Base-by-base conservation (phyloP, 1,140 invertebrate species). In the Drosophila aff. region DNA sequence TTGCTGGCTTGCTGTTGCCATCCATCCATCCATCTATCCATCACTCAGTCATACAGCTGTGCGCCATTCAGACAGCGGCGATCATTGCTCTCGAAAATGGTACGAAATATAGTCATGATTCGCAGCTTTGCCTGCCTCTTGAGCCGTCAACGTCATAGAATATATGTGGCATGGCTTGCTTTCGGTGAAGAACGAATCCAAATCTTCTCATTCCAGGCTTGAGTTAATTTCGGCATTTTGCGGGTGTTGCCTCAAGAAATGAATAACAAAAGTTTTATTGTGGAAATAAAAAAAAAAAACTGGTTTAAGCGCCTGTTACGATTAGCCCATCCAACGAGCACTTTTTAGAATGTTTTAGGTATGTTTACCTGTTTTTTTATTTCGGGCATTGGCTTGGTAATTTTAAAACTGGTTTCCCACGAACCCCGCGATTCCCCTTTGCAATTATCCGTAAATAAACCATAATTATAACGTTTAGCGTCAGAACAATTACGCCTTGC, bases 71-170 rank as follows among this genome's bases (percentile, higher is more conserved):
- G 44, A 59, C 36, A 62, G 36, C 53, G 47, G 73, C 77, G 79
- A 83, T 55, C 77, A 69, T 77, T 80, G 82, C 82, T 86, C 83
- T 86, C 83, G n/a, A 82, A 86, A 85, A 82, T 86, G 79, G 75
- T 77, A 82, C 75, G 65, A 82, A 76, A 72, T 78, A 64, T 77
- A 85, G 64, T 85, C 82, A 79, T 78, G 69, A 49, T 63, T 63
- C 59, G 41, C 65, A 52, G 60, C 74, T 72, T 28, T 41, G 58
- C 55, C 31, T 49, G 61, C 47, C 61, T 60, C 69, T 82, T 69
- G 49, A 68, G 62, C 65, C 63, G 71, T 64, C 66, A 84, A 80
- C 81, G 76, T 72, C 71, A 84, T 64, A 31, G 61, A 40, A 40
- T 40, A 57, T 5, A n/a, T 62, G 60, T 78, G 64, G 68, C 65